Conservation (phyloP, 2,113 vertebrate genomes). For the Ellobius talpinus region DNA sequence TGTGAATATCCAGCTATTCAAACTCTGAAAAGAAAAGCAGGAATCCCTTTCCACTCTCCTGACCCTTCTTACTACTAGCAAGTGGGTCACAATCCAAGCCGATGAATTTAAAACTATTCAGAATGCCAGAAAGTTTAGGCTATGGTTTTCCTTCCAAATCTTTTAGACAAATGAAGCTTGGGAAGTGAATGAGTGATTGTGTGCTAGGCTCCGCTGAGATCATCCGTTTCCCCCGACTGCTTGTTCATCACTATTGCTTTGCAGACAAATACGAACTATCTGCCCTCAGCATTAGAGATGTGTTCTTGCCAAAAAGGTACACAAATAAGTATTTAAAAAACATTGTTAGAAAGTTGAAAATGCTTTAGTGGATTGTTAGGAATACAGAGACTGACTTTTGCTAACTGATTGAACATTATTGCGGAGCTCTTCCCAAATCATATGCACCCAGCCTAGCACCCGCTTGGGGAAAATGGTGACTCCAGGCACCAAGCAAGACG, state of each 20-base stretch:
- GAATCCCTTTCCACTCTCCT: background rate
- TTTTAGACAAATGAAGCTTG: constrained; percentile 3
- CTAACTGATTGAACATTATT: constrained; percentile 60
- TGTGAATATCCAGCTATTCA: background rate
- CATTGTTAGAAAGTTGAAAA: constrained; percentile 32
- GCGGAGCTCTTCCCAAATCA: constrained; percentile 62
- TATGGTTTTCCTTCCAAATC: background rate
- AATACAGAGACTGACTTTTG: constrained; percentile 54
- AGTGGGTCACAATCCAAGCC: background rate
- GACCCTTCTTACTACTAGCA: background rate
- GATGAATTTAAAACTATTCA: constrained; percentile 31
- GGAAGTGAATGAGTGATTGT: constrained; percentile 7
- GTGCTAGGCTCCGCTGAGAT: constrained; percentile 49
- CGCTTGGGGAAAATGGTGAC: constrained; percentile 74
- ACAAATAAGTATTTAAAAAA: constrained; percentile 52
- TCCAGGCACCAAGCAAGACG: constrained; percentile 74
- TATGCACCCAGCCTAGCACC: constrained; percentile 39
- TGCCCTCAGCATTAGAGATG: background rate
- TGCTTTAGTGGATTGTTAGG: constrained; percentile 48
- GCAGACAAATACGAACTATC: constrained; percentile 43
- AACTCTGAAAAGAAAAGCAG: constrained; percentile 8
- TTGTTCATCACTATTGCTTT: constrained; percentile 57
- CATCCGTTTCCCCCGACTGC: background rate
- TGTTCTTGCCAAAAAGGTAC: background rate
- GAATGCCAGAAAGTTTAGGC: constrained; percentile 34